These are phyloP conservation scores for Pseudochromis fuscus DNA, from an alignment of 2,797 vertebrate genomes.

Conservation along the genomic window DNA sequence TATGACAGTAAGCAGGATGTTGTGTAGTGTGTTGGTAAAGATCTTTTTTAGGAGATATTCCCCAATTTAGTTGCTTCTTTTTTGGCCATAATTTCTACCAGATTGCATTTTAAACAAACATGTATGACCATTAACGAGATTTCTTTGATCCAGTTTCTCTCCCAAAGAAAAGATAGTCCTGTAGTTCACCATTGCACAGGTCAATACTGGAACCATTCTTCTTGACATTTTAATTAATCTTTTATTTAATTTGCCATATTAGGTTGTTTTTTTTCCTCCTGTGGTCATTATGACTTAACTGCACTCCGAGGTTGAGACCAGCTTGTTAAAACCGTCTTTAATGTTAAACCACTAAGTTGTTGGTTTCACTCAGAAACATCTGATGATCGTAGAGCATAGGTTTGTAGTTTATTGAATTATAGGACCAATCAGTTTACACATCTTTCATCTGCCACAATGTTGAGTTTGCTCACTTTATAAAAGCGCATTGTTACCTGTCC, in stretches of 20 bases:
- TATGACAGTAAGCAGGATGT: no score
- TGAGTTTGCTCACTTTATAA: background rate
- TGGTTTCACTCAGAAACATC: slow-evolving; percentile 21
- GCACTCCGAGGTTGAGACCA: background rate
- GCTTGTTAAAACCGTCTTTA: background rate
- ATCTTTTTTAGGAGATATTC: background rate
- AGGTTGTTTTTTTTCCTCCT: background rate
- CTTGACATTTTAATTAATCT: background rate
- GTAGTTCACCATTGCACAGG: no score
- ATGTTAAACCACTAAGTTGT: background rate
- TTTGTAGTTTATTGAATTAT: background rate
- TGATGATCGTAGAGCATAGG: slow-evolving; percentile 7
- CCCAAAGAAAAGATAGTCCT: background rate
- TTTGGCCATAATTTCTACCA: background rate
- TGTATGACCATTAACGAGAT: background rate
- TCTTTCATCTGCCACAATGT: background rate
- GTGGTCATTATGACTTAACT: slow-evolving; percentile 10
- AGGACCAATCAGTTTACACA: slow-evolving; percentile 29
- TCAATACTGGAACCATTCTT: background rate
- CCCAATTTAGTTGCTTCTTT: background rate
- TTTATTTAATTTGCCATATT: background rate
- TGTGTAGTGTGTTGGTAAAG: no score
- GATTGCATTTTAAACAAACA: background rate
- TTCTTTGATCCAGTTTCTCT: background rate
- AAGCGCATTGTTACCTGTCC: background rate